Evolutionary conservation across 2,888 invertebrate genomes (phyloP).

Genomic region (Xanthorhoe spadicearia): DNA sequence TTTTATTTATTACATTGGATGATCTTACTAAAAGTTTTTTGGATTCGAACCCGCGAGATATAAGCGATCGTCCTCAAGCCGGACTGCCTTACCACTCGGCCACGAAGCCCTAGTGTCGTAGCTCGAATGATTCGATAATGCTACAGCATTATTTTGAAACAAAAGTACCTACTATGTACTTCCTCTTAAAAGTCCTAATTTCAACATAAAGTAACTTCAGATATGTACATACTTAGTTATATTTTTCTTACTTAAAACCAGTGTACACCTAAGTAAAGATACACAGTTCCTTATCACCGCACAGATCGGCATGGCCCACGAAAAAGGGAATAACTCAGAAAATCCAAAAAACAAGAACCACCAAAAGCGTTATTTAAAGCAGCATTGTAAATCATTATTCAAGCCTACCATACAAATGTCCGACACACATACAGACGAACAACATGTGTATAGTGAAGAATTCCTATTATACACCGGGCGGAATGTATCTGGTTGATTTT

Average conservation of each 20-base stretch:
- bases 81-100: too few species aligned
- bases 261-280: slow-evolving; percentile 14
- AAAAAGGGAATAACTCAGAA: slow-evolving; percentile 45
- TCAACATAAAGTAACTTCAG: too few species aligned
- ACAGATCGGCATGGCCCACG: slow-evolving; percentile 36
- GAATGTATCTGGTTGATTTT: slow-evolving; percentile 81
- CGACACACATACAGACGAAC: slow-evolving; percentile 63
- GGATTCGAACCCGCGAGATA: too few species aligned
- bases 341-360: slow-evolving; percentile 41
- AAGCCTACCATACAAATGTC: slow-evolving; percentile 78
- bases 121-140: too few species aligned
- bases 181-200: too few species aligned
- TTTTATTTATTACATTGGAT: too few species aligned
- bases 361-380: slow-evolving; percentile 48
- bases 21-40: too few species aligned
- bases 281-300: slow-evolving; percentile 32
- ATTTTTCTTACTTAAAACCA: not conserved
- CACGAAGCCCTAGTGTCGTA: too few species aligned
- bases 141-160: too few species aligned
- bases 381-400: slow-evolving; percentile 81
- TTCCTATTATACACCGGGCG: slow-evolving; percentile 75
- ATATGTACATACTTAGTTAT: too few species aligned
- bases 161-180: too few species aligned
- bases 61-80: too few species aligned
- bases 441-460: slow-evolving; percentile 77